Evolutionary conservation across 2,797 vertebrate species (phyloP).

Genomic region (Sylvilagus floridanus): DNA sequence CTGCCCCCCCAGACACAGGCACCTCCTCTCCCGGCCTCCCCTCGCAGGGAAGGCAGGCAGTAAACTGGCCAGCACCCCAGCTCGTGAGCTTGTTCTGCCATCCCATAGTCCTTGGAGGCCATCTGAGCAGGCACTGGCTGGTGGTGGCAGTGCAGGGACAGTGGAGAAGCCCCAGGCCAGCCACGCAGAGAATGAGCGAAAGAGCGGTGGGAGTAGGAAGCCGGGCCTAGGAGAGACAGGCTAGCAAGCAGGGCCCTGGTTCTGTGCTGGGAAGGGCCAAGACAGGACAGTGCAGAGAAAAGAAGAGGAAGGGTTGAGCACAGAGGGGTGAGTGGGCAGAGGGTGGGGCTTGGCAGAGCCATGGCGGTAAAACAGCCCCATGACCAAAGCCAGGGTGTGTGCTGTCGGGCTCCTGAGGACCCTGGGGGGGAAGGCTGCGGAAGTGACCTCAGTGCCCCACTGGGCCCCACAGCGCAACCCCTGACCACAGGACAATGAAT

Average conservation of each 20-base stretch:
- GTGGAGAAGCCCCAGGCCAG: no score
- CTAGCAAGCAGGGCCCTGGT: accelerated
- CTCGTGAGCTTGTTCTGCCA: no score
- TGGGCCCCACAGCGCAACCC: no score
- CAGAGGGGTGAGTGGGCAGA: background rate
- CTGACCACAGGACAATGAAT: background rate
- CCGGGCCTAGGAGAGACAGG: no score
- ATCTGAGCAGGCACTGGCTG: background rate
- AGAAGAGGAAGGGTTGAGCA: background rate
- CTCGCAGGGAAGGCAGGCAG: background rate
- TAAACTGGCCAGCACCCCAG: background rate
- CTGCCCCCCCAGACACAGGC: no score
- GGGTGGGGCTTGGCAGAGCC: no score
- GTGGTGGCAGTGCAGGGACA: background rate
- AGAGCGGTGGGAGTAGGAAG: no score
- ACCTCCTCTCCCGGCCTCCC: background rate
- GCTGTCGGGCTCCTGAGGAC: background rate
- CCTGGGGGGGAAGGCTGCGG: background rate
- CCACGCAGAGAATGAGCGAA: no score
- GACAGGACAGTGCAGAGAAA: background rate
- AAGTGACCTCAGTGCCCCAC: no score
- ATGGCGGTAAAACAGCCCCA: accelerated
- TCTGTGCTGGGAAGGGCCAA: accelerated
- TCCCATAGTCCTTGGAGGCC: no score
- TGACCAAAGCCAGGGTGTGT: background rate